phyloP scores from a whole-genome alignment of 2,797 vertebrate species.

The Micromesistius poutassou region DNA sequence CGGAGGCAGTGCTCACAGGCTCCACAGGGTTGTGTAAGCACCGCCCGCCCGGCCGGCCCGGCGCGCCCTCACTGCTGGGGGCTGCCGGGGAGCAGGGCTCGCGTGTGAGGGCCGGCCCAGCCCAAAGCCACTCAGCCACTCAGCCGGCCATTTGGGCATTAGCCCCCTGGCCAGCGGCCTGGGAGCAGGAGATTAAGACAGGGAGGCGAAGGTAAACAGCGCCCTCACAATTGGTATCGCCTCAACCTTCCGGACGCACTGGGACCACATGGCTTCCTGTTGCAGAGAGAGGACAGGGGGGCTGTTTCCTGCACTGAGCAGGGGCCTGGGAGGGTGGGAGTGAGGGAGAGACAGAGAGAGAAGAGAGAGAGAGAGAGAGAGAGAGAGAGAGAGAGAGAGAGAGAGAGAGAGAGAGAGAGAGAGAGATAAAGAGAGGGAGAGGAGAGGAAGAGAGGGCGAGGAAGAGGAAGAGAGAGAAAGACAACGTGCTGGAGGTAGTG shows the following conservation, averaged over 20 bases:
- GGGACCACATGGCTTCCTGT: conserved; percentile 76
- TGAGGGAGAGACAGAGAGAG: conserved; percentile 16
- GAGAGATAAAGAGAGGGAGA: background rate
- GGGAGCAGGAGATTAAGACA: conserved; percentile 62
- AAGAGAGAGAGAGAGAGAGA: background rate
- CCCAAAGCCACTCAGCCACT: conserved; percentile 56
- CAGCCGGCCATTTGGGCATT: conserved; percentile 62
- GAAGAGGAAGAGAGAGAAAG: background rate
- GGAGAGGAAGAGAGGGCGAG: conserved; percentile 37
- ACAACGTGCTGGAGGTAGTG: no score
- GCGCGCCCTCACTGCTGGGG: background rate
- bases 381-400: conserved; percentile 5
- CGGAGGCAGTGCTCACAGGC: conserved; percentile 48
- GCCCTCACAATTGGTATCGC: conserved; percentile 74
- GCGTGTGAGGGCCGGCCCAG: conserved; percentile 73
- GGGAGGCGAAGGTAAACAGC: conserved; percentile 77
- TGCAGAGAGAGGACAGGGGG: conserved; percentile 21
- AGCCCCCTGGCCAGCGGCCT: conserved; percentile 65
- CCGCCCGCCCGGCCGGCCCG: conserved; percentile 35
- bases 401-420: conserved; percentile 14
- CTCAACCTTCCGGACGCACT: conserved; percentile 62
- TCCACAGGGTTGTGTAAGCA: conserved; percentile 51
- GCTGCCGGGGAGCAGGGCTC: conserved; percentile 58
- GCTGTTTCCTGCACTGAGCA: conserved; percentile 66
- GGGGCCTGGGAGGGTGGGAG: conserved; percentile 25